phyloP scores from a whole-genome alignment of 2,113 vertebrate genomes.

The Nibea coibor region DNA sequence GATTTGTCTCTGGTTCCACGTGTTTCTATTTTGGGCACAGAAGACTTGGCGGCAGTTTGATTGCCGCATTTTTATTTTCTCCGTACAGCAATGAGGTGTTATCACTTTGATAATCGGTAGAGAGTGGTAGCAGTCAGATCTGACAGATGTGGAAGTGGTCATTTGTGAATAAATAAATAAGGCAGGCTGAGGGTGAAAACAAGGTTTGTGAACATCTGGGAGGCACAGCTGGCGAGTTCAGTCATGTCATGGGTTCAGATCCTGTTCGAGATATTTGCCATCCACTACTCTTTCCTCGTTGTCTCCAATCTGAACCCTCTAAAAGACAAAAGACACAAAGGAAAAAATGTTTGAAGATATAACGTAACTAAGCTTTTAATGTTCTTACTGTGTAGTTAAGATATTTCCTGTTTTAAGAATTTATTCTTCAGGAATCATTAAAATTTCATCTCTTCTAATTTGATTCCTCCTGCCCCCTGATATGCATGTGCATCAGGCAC shows the following conservation, averaged over 20 bases:
- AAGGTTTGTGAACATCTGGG: not conserved
- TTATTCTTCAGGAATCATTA: not conserved
- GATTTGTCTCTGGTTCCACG: not conserved
- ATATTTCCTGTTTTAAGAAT: not conserved
- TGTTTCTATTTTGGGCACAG: not conserved
- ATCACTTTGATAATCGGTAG: not conserved
- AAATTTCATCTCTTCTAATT: not conserved
- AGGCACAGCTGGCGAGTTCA: not conserved
- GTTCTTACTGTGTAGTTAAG: not conserved
- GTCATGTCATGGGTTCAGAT: not conserved
- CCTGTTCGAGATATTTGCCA: not conserved
- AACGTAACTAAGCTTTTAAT: not conserved
- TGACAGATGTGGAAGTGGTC: not conserved
- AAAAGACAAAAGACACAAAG: not conserved
- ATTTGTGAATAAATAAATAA: not conserved
- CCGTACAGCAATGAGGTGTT: not conserved
- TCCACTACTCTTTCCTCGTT: not conserved
- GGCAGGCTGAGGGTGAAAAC: not conserved
- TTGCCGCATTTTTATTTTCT: not conserved
- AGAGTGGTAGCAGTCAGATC: constrained; percentile 1
- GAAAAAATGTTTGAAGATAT: not conserved
- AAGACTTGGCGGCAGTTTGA: not conserved
- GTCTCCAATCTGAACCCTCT: not conserved
- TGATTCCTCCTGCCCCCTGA: constrained; percentile 3
- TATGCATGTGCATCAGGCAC: not conserved